These are phyloP conservation scores for Artemia sinica DNA, from an alignment of 2,888 invertebrate genomes.

Conservation along the genomic window DNA sequence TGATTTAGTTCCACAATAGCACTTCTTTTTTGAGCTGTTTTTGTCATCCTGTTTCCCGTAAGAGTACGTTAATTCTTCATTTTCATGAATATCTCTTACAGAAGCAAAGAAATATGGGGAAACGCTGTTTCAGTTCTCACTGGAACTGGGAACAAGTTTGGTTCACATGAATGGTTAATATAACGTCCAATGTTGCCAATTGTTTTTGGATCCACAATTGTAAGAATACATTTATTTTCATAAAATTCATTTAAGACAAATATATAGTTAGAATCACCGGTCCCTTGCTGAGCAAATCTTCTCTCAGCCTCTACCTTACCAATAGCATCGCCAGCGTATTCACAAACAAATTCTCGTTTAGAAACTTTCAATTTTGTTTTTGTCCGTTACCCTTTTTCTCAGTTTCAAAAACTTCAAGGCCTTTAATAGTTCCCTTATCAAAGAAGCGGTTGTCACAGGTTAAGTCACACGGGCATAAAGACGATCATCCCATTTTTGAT, in stretches of 20 bases:
- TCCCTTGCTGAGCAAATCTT: conserved; percentile 38
- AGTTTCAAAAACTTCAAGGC: conserved; percentile 41
- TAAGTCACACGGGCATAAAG: conserved; percentile 25
- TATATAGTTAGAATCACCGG: conserved; percentile 53
- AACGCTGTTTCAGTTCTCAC: conserved; percentile 50
- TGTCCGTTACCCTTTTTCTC: conserved; percentile 41
- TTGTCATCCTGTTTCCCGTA: conserved; percentile 41
- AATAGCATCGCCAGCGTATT: conserved; percentile 77
- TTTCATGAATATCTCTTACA: conserved; percentile 39
- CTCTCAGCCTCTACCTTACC: conserved; percentile 45
- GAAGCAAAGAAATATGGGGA: conserved; percentile 66
- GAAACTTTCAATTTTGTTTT: conserved; percentile 40
- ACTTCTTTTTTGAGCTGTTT: neutral
- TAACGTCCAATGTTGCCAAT: conserved; percentile 81
- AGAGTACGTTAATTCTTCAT: conserved; percentile 58
- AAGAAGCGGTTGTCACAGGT: conserved; percentile 51
- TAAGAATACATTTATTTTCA: conserved; percentile 32
- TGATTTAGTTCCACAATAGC: conserved; percentile 10
- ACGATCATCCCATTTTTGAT: conserved; percentile 24
- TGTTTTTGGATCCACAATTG: conserved; percentile 57
- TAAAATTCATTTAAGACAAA: conserved; percentile 58
- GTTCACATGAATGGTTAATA: conserved; percentile 71
- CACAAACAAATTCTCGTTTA: conserved; percentile 59
- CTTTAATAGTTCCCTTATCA: conserved; percentile 48
- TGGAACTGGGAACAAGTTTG: conserved; percentile 56